Conservation (phyloP, 2,113 vertebrate genomes). For the Apeltes quadracus region DNA sequence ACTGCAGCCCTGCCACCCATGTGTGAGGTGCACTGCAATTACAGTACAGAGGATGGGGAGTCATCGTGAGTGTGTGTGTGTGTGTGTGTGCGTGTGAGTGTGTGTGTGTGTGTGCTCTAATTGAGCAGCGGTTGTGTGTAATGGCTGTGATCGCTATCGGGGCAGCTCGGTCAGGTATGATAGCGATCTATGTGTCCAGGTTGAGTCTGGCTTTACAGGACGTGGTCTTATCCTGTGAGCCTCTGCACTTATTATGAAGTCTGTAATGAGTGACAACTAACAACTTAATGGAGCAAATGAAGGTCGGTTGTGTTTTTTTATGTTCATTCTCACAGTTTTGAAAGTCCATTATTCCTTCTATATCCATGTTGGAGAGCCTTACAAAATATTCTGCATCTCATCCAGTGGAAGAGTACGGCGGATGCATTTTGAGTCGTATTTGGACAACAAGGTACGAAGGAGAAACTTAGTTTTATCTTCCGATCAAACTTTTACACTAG, state of each 20-base stretch:
- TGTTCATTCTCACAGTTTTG: conserved; percentile 54
- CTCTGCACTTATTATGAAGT: conserved; percentile 66
- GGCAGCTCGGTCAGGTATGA: conserved; percentile 63
- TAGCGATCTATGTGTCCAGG: conserved; percentile 68
- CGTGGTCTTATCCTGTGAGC: conserved; percentile 56
- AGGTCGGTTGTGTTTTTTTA: conserved; percentile 39
- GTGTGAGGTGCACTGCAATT: conserved; percentile 40
- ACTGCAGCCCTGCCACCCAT: conserved; percentile 40
- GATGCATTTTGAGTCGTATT: neutral
- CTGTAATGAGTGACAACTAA: conserved; percentile 74
- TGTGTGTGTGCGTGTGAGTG: conserved; percentile 10
- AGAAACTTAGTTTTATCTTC: neutral
- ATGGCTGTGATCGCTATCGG: conserved; percentile 65
- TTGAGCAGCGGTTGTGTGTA: conserved; percentile 67
- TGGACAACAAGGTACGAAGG: neutral
- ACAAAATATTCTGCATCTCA: neutral
- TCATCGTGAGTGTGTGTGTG: conserved; percentile 1
- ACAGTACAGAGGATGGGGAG: neutral
- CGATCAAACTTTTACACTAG: neutral
- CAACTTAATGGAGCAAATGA: conserved; percentile 50
- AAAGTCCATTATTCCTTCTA: conserved; percentile 36
- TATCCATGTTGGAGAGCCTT: conserved; percentile 9
- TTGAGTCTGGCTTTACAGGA: conserved; percentile 64
- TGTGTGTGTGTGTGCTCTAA: conserved; percentile 44
- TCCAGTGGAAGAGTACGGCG: neutral